phyloP scores from a whole-genome alignment of 2,888 invertebrate genomes.

The Noctua pronuba region DNA sequence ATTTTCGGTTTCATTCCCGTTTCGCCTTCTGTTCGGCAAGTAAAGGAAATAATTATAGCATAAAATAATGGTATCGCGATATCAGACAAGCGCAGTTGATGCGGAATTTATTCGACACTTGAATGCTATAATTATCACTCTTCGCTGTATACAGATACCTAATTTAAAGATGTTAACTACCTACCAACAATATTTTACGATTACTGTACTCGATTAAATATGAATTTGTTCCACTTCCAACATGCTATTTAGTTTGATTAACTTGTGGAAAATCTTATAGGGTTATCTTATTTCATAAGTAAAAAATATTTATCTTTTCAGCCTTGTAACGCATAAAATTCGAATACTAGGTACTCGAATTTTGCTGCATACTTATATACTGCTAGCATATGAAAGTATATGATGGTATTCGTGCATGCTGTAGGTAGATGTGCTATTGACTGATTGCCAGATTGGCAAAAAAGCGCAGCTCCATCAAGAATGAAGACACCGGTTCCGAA shows the following conservation, averaged over 20 bases:
- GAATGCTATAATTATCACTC: constrained; percentile 56
- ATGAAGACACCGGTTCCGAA: constrained; percentile 64
- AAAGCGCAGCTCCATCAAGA: constrained; percentile 58
- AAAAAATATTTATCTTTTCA: constrained; percentile 1
- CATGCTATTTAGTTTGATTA: constrained; percentile 23
- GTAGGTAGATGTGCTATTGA: constrained; percentile 64
- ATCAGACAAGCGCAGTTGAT: constrained; percentile 29
- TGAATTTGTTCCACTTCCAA: constrained; percentile 5
- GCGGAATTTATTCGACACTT: constrained; percentile 49
- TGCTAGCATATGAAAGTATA: constrained; percentile 16
- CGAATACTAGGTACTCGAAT: neutral
- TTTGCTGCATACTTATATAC: neutral
- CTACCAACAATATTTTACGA: constrained; percentile 43
- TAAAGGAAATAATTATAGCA: constrained; percentile 47
- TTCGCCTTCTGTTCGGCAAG: neutral
- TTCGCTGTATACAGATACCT: constrained; percentile 28
- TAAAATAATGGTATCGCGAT: constrained; percentile 39
- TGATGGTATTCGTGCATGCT: constrained; percentile 40
- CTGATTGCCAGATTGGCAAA: constrained; percentile 65
- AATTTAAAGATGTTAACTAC: constrained; percentile 50
- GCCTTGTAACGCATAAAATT: too few species aligned
- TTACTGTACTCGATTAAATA: constrained; percentile 29
- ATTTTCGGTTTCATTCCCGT: neutral
- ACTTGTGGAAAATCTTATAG: neutral
- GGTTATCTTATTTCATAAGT: neutral